phyloP scores from a whole-genome alignment of 2,113 vertebrate species.

The Equus przewalskii region DNA sequence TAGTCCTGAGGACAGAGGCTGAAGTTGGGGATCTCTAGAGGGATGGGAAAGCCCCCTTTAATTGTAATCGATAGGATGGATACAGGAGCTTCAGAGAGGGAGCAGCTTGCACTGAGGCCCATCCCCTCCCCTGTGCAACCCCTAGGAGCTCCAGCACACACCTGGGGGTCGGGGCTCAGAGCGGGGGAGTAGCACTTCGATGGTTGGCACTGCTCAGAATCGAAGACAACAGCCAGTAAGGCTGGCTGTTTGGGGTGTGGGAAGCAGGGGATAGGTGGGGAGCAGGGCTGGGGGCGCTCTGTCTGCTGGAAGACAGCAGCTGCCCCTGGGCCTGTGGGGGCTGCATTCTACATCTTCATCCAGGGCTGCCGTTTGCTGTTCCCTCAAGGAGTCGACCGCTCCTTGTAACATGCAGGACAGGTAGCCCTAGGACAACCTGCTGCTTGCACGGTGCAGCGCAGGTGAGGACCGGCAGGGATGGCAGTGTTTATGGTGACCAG shows the following conservation, averaged over 20 bases:
- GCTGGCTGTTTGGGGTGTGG: accelerated
- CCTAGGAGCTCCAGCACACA: background rate
- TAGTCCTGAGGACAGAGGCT: background rate
- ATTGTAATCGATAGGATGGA: too few relatives aligned
- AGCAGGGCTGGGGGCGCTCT: background rate
- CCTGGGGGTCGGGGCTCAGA: too few relatives aligned
- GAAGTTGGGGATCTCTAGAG: background rate
- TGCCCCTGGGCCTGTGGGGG: background rate
- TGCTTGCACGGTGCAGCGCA: background rate
- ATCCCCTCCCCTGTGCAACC: background rate
- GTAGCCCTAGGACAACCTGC: background rate
- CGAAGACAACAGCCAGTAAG: background rate
- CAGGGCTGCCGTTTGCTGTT: background rate
- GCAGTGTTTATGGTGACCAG: background rate
- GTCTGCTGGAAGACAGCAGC: background rate
- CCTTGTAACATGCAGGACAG: background rate
- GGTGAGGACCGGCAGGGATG: background rate
- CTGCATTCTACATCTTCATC: background rate
- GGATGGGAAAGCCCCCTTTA: background rate
- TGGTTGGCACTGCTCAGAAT: background rate
- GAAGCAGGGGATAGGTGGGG: background rate
- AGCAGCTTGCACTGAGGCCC: background rate
- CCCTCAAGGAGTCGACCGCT: background rate
- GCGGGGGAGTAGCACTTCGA: too few relatives aligned
- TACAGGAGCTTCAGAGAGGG: background rate